Evolutionary conservation across 2,888 invertebrate species (phyloP), one percentile per base, ranked within the genome.

Genomic region (Diabrotica balteata): DNA sequence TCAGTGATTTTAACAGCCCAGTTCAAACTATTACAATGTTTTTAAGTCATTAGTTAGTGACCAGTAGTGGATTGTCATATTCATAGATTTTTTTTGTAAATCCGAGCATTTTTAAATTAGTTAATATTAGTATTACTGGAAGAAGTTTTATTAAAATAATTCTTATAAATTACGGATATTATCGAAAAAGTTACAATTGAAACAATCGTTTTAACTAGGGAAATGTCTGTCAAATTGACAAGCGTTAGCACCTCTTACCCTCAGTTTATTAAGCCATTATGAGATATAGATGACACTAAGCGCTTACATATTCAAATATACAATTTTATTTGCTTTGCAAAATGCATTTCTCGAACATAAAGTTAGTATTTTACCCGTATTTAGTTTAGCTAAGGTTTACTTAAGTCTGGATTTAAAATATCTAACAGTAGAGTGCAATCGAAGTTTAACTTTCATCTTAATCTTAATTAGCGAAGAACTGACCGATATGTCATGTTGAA

Each of bases 241-340:
- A 71, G 70, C 71, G 66, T 63, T 60, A 69, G 68, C 63, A 66
- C 65, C 63, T 69, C 67, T 65, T 54, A 68, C 66, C 67, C 65
- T 70, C 69, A 66, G 65, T 68, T 69, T 69, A 67, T 69, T 69
- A 76, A 78, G 77, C 79, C 78, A 79, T 82, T 83, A 83, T 81
- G 82, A 84, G 83, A 84, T 83, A 84, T 82, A 83, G 82, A 83
- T 82, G 81, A 82, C 81, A 75, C 74, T 72, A 74, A 76, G 76
- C 73, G 68, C 66, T 63, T 68, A 68, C 66, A 67, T 68, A 62
- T 67, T 62, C 55, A 61, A 61, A 65, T 67, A 67, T 59, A 69
- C 62, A 65, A 57, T 63, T 57, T 64, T 17, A 53, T 59, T 66
- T 62, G 62, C 55, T 53, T 61, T 49, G 60, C 63, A 32, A 32